Evolutionary conservation across 2,888 invertebrate species (phyloP), one percentile per base, ranked within the genome.

Genomic region (Phania funesta): DNA sequence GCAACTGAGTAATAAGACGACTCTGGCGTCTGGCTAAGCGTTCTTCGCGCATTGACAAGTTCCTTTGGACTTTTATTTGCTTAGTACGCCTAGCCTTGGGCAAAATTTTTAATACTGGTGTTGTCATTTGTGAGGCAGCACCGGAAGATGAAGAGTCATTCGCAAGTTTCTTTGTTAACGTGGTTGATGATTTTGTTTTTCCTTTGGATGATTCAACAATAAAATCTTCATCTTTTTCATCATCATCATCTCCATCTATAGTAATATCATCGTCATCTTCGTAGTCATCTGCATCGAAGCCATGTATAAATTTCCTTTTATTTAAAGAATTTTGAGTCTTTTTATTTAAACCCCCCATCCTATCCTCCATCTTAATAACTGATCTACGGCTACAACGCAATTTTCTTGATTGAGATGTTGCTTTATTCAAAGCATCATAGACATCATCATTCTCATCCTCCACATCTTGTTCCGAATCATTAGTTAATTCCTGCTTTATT

Each of bases 361-460:
- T 83, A 91, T 91, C 90, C 89, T 90, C 90, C 90, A 87, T 84
- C 85, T 87, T 86, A 74, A 85, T 86, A 86, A 86, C 87, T 84
- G 70, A 84, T 50, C 67, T 81, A 50, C 74, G 76, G 8, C 76
- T 81, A 74, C 62, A 82, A 64, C 81, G 81, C 32, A 74, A 52
- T 64, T 44, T 64, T 64, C 48, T 54, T 5, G 48, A 20, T n/a
- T 58, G 58, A 35, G 46, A 56, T 54, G 35, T 32, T 35, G n/a
- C 2, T 24, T 16, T 54, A 22, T 54, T 8, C 22, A 46, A 54
- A 32, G 32, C 32, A 54, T 18, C 56, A 44, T 62, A 77, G 48
- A 22, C 71, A 52, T 67, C 83, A 76, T 68, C 77, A 68, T 58
- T 77, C 50, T 79, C 70, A 71, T 67, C 76, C 48, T 62, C 64